Evolutionary conservation across 2,888 invertebrate genomes (phyloP), one percentile per base, ranked within the genome.

Genomic region (Teleiodes luculella): DNA sequence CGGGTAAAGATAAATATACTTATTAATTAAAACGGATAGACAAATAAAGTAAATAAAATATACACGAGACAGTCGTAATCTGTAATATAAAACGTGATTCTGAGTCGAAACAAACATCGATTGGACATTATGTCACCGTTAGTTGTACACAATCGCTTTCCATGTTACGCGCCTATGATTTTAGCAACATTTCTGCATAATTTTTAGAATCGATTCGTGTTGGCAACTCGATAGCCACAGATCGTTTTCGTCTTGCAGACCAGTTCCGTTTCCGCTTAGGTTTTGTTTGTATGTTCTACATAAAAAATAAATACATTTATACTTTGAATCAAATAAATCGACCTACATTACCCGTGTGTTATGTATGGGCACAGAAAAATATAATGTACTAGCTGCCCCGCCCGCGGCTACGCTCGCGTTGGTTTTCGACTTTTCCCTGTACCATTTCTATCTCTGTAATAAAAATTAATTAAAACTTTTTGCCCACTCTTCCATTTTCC

Each of bases 81-180:
- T 28, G 14, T 20, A 43, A 31, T 20, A 46, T 46, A 46, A 46
- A 30, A 30, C 18, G 7, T 6, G 37, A 37, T 6, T 13, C 37
- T 2, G 8, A 14, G 24, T 14, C 37, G 30, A 46, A 46, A 46
- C 46, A 49, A 41, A 49, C 35, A 51, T 14, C 16, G 43, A 52
- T 52, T 18, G 57, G 54, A 58, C 11, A 18, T 69, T 68, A 68
- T 70, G 63, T 67, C 65, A 72, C 55, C 55, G 55, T 28, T 52
- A 57, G 39, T 41, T 41, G 39, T 41, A 11, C 64, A 61, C 65
- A 65, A 66, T 59, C 53, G 54, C 66, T 67, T 69, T 72, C 62
- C 56, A 63, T 64, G 70, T 70, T 60, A 65, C 63, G 68, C 61
- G 61, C 58, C 50, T 51, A 46, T 50, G 53, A 49, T 56, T 56